Conservation (phyloP, 1,140 invertebrate genomes). For the Leucophenga varia region DNA sequence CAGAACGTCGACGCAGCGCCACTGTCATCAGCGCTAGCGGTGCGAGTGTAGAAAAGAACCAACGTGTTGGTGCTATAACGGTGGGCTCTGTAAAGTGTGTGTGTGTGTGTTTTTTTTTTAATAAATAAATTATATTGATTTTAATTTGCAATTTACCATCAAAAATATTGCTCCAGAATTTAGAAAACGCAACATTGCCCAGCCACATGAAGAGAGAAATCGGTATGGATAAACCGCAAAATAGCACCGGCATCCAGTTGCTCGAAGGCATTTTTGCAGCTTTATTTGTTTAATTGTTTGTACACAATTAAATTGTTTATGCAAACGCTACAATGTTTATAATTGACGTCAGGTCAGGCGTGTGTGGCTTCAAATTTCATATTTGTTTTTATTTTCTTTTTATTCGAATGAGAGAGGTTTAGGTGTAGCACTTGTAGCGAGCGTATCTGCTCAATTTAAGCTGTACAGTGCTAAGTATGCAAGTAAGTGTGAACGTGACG, state of each 20-base stretch:
- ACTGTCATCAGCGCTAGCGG: slow-evolving; percentile 68
- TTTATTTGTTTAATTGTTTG: no score
- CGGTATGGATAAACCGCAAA: slow-evolving; percentile 69
- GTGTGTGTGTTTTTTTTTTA: slow-evolving; percentile 3
- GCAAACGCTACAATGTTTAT: no score
- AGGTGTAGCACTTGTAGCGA: no score
- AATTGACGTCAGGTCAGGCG: no score
- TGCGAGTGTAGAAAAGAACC: slow-evolving; percentile 69
- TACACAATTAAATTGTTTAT: no score
- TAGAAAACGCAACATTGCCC: slow-evolving; percentile 67
- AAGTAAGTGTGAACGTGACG: no score
- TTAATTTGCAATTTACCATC: slow-evolving; percentile 58
- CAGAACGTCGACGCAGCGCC: slow-evolving; percentile 68
- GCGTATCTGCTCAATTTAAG: no score
- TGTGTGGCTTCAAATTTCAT: no score
- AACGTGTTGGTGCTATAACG: slow-evolving; percentile 71
- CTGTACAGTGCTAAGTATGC: no score
- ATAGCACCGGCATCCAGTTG: slow-evolving; percentile 63
- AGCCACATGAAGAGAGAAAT: slow-evolving; percentile 74
- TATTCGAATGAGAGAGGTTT: no score
- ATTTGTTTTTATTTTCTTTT: no score
- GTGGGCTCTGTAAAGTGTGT: slow-evolving; percentile 61
- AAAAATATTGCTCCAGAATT: slow-evolving; percentile 59
- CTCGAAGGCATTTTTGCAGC: no score
- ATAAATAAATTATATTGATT: neutral